Evolutionary conservation across 2,888 invertebrate species (phyloP).

Genomic region (Zootermopsis nevadensis): DNA sequence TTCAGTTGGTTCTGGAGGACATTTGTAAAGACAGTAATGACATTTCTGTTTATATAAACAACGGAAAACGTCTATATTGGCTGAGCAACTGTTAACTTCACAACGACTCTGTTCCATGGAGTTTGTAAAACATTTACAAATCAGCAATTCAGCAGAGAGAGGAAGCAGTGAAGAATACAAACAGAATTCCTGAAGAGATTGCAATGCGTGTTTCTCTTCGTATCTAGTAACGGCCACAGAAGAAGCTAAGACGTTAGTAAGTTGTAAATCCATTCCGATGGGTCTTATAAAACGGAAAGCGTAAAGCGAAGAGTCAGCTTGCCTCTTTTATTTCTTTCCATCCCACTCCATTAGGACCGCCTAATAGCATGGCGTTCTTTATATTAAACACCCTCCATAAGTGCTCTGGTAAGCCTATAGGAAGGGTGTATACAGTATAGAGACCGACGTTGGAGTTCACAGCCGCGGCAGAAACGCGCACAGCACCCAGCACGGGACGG

Average conservation of each 20-base stretch:
- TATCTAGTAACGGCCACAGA: background rate
- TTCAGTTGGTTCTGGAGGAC: too few species aligned
- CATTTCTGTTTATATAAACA: too few species aligned
- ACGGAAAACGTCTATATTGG: too few species aligned
- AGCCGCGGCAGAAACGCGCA: background rate
- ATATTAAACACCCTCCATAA: too few species aligned
- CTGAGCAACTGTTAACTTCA: too few species aligned
- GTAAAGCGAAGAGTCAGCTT: background rate
- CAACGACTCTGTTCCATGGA: too few species aligned
- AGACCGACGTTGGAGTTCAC: background rate
- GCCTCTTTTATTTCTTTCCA: background rate
- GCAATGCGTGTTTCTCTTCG: too few species aligned
- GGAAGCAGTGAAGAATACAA: too few species aligned
- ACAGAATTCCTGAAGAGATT: too few species aligned
- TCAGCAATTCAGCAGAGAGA: too few species aligned
- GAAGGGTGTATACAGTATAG: background rate
- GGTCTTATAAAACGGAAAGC: background rate
- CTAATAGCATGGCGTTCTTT: conserved; percentile 1
- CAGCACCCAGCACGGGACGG: background rate
- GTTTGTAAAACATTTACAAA: too few species aligned
- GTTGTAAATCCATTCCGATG: background rate
- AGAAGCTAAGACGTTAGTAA: background rate
- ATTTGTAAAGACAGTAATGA: too few species aligned
- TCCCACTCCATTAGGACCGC: background rate
- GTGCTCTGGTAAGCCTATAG: background rate